Base-by-base conservation (phyloP, 2,888 invertebrate genomes). In the Cylloceria caligata region DNA sequence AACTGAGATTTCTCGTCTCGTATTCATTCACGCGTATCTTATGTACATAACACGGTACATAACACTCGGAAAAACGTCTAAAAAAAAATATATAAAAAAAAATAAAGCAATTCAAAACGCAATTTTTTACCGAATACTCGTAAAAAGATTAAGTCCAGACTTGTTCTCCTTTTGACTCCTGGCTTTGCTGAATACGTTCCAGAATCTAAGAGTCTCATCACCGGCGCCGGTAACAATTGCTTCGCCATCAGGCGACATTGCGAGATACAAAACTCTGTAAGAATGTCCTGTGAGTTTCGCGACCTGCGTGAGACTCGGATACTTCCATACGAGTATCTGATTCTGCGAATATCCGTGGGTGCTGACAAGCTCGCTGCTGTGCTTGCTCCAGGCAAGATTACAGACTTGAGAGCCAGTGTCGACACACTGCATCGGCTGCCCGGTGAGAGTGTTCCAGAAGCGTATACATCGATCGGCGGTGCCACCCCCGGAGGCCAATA, bases 281-380 rank as follows among this genome's bases (percentile, higher is more conserved):
- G 98, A 98, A 92, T 99, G 99, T 0, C 99, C 99, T 0, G 99
- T 99, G 84, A 99, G 94, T 92, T 99, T 99, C 57, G 99, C 99
- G 83, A 99, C 98, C 94, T 98, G 99, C 24, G 98, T 98, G 84
- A 99, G 94, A 81, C 98, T 98, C 0, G 99, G 99, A 93, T 99
- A 99, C 91, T 99, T 99, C 99, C 99, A 99, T 3, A 99, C 98
- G 45, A 99, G 94, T 86, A 99, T 99, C 94, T 99, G 99, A 93
- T 99, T 99, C 93, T 99, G 99, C 21, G 99, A 99, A 93, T 99
- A 99, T 13, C 99, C 99, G 93, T 99, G 99, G 0, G 99, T 99
- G 88, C 98, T 98, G 80, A 99, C 99, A 92, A 99, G 93, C 94
- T 99, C 99, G 83, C 98, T 98, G 81, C 98, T 98, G 94, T 99